Evolutionary conservation across 2,797 vertebrate genomes (phyloP).

Genomic region (Cynodonichthys magdalenae): DNA sequence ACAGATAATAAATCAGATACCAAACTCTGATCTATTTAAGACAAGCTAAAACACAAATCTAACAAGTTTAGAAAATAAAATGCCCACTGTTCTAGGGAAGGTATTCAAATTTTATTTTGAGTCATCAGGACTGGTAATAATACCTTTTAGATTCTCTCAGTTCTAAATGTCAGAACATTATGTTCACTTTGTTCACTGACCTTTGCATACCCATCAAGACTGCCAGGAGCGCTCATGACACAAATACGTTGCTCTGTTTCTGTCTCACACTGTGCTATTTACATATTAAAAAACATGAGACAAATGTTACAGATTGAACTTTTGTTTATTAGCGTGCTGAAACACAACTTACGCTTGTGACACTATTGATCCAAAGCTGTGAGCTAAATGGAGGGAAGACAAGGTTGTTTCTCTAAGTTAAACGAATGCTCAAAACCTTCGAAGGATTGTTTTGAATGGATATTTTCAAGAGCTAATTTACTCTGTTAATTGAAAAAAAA

Average conservation of each 20-base stretch:
- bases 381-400: background rate
- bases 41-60: background rate
- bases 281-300: conserved; percentile 56
- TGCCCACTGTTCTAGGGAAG: background rate
- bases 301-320: conserved; percentile 20
- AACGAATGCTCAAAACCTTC: conserved; percentile 22
- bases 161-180: conserved; percentile 77
- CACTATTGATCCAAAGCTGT: conserved; percentile 21
- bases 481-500: conserved; percentile 4
- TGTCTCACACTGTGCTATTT: conserved; percentile 41
- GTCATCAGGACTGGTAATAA: conserved; percentile 61
- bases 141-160: conserved; percentile 56
- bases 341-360: conserved; percentile 11
- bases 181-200: conserved; percentile 71
- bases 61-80: background rate
- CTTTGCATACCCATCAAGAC: conserved; percentile 69
- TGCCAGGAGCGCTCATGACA: conserved; percentile 46
- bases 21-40: background rate
- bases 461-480: conserved; percentile 6
- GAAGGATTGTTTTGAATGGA: background rate
- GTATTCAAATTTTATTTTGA: conserved; percentile 30
- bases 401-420: background rate
- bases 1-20: background rate
- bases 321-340: conserved; percentile 31
- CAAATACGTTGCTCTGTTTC: conserved; percentile 47